Conservation (phyloP, 2,888 invertebrate genomes). For the Phrixothrix hirtus region DNA sequence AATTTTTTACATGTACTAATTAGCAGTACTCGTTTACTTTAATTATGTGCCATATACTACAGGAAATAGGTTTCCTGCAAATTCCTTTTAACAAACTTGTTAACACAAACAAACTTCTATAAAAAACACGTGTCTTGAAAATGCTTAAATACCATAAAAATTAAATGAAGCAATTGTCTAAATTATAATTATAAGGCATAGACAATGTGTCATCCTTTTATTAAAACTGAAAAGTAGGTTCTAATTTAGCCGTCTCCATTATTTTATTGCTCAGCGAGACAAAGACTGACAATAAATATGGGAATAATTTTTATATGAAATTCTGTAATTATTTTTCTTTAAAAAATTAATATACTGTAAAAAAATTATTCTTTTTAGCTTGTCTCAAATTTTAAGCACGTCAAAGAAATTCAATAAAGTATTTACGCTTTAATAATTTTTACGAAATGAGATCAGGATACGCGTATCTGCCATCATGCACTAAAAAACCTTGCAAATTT, state of each 20-base stretch:
- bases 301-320: too few species aligned
- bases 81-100: slow-evolving; percentile 20
- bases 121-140: slow-evolving; percentile 22
- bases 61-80: slow-evolving; percentile 23
- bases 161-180: slow-evolving; percentile 32
- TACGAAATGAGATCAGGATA: slow-evolving; percentile 4
- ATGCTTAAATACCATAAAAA: slow-evolving; percentile 27
- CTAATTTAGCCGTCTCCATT: too few species aligned
- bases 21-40: not conserved
- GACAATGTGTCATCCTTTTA: slow-evolving; percentile 31
- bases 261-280: too few species aligned
- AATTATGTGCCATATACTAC: slow-evolving; percentile 2
- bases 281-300: too few species aligned
- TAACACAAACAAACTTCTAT: slow-evolving; percentile 11
- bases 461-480: not conserved
- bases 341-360: slow-evolving; percentile 4
- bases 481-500: not conserved
- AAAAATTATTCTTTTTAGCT: not conserved
- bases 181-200: slow-evolving; percentile 22
- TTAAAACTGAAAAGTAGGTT: too few species aligned
- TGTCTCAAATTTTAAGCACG: not conserved
- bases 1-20: too few species aligned
- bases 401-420: slow-evolving; percentile 4
- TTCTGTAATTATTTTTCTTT: too few species aligned
- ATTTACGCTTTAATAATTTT: slow-evolving; percentile 6